Evolutionary conservation across 2,888 invertebrate species (phyloP).

Genomic region (Acanthosoma haemorrhoidale): DNA sequence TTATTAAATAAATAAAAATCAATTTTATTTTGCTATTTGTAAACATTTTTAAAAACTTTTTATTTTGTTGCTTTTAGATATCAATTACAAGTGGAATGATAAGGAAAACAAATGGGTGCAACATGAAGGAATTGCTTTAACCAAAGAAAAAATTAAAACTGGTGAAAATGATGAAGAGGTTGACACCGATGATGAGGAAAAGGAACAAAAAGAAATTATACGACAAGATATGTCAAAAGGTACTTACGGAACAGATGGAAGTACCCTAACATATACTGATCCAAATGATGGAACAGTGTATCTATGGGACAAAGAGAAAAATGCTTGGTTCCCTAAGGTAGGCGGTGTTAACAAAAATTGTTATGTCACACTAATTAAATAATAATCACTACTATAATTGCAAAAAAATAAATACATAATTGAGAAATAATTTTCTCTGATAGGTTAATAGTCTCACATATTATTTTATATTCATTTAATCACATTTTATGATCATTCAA

Average conservation of each 20-base stretch:
- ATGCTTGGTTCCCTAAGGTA: conserved; percentile 92
- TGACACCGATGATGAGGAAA: conserved; percentile 40
- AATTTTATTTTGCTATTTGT: too few species aligned
- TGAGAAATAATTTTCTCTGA: too few species aligned
- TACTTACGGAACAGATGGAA: conserved; percentile 66
- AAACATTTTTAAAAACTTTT: too few species aligned
- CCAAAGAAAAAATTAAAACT: conserved; percentile 40
- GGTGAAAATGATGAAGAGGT: conserved; percentile 41
- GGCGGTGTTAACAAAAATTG: background rate
- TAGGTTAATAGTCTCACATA: too few species aligned
- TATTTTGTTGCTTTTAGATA: conserved; percentile 41
- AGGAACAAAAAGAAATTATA: conserved; percentile 41
- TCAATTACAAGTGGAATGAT: conserved; percentile 52
- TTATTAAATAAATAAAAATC: too few species aligned
- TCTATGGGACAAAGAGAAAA: conserved; percentile 86
- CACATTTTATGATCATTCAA: too few species aligned
- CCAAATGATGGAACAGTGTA: conserved; percentile 77
- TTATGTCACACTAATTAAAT: background rate
- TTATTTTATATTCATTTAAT: too few species aligned
- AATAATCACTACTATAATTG: too few species aligned
- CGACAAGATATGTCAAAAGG: conserved; percentile 45
- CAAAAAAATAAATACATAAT: too few species aligned
- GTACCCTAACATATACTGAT: conserved; percentile 74
- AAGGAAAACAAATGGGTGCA: conserved; percentile 4
- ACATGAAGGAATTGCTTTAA: background rate